Conservation (phyloP, 2,888 invertebrate species). For the Tiliacea aurago region DNA sequence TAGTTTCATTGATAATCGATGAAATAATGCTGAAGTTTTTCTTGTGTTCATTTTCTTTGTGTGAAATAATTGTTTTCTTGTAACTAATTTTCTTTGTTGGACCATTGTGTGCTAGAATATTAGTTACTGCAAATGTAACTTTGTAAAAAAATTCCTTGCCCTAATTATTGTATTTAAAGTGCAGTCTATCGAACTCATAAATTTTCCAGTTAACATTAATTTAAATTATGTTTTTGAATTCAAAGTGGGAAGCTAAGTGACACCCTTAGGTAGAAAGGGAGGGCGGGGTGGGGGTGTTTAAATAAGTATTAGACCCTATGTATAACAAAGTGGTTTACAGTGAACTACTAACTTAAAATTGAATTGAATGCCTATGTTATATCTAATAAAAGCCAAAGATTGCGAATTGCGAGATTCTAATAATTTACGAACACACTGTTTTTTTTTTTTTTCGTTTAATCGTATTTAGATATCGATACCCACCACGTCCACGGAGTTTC, state of each 20-base stretch:
- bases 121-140: not conserved
- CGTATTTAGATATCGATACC: no score
- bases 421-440: not conserved
- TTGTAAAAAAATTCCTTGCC: not conserved
- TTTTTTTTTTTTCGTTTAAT: no score
- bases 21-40: conserved; percentile 5
- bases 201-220: not conserved
- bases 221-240: not conserved
- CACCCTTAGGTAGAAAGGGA: no score
- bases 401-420: not conserved
- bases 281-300: no score
- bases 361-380: not conserved
- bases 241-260: not conserved
- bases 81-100: not conserved
- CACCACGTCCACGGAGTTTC: no score
- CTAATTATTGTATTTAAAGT: not conserved
- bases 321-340: not conserved
- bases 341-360: not conserved
- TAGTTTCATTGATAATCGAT: conserved; percentile 14
- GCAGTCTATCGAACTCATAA: not conserved
- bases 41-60: conserved; percentile 50
- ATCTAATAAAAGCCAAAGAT: not conserved
- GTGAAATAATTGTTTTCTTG: conserved; percentile 22
- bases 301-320: not conserved
- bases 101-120: no score